Evolutionary conservation across 2,888 invertebrate genomes (phyloP).

Genomic region (Elegia similella): DNA sequence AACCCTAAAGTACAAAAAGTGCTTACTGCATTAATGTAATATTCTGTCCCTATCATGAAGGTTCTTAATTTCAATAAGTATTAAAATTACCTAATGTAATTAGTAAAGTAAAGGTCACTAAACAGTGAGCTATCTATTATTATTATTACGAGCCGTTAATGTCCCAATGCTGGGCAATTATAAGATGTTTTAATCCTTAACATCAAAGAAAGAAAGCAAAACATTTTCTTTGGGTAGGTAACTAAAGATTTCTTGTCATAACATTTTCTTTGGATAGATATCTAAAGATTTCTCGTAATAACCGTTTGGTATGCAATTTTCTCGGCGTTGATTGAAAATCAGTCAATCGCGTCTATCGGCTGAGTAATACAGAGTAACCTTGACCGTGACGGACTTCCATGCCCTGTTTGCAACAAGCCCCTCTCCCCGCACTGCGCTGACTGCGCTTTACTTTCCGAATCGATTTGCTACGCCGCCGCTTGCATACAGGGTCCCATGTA

Average conservation of each 20-base stretch:
- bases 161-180: no score
- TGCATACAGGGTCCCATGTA: constrained; percentile 15
- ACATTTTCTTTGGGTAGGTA: not conserved
- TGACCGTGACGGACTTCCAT: constrained; percentile 58
- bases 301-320: constrained; percentile 26
- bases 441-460: constrained; percentile 46
- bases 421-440: constrained; percentile 32
- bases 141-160: no score
- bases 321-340: constrained; percentile 42
- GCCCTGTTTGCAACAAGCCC: constrained; percentile 45
- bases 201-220: not conserved
- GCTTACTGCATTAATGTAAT: no score
- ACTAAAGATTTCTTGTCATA: not conserved
- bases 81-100: no score
- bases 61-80: no score
- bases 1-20: no score
- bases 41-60: no score
- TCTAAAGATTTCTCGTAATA: not conserved
- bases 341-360: constrained; percentile 47
- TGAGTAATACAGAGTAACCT: constrained; percentile 57
- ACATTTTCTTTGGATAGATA: not conserved
- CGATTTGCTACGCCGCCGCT: constrained; percentile 41
- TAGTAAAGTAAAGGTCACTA: no score
- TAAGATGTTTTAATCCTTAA: not conserved
- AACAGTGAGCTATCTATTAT: no score